Percentiles rank a stretch among this genome's conserved stretches.
Evolutionary conservation across 2,113 vertebrate species (phyloP).

Genomic region (Tragelaphus scriptus): DNA sequence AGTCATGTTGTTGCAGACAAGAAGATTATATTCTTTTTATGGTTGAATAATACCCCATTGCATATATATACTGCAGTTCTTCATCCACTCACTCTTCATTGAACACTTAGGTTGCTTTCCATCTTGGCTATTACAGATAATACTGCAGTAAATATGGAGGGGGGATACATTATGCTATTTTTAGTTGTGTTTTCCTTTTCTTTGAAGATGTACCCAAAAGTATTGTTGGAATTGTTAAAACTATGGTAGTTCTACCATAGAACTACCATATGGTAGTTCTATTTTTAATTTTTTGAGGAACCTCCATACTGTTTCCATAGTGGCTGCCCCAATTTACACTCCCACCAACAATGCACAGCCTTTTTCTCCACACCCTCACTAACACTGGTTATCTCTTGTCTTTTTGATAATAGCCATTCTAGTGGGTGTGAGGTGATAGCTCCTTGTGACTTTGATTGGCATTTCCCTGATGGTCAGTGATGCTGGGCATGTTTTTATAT

Average conservation of each 20-base stretch:
- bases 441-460: background rate
- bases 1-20: background rate
- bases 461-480: background rate
- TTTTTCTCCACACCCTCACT: background rate
- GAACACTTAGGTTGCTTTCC: background rate
- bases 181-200: background rate
- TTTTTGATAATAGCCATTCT: background rate
- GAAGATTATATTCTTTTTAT: background rate
- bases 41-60: background rate
- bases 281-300: background rate
- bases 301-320: background rate
- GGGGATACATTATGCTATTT: background rate
- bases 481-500: background rate
- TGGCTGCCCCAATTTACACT: background rate
- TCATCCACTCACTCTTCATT: background rate
- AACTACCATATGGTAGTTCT: background rate
- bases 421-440: background rate
- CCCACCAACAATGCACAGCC: background rate
- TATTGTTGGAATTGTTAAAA: background rate
- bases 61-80: background rate
- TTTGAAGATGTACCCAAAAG: background rate
- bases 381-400: background rate
- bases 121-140: background rate
- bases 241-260: background rate
- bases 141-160: background rate